Evolutionary conservation across 2,797 vertebrate genomes (phyloP), one percentile per base, ranked within the genome.

Genomic region (Natrix natrix): DNA sequence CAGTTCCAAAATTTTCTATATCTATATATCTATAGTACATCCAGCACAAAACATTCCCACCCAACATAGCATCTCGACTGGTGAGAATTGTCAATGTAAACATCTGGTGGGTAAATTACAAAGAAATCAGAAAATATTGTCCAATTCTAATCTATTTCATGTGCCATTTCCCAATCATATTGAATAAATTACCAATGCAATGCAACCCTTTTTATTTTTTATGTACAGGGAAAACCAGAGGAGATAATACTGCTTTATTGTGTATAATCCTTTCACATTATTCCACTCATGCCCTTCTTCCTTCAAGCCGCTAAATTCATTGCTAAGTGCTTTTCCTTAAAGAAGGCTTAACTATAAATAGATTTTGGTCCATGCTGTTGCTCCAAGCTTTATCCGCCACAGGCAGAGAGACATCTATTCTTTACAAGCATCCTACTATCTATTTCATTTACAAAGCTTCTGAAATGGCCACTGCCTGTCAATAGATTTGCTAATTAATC

Each of bases 271-370:
- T n/a, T 88, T 94, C 78, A 56, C 8, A 78, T 20, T 69, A 86
- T 94, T 95, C 94, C 22, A 92, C 83, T 89, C 69, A 90, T 8
- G 90, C 48, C 37, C 95, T 93, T 95, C n/a, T 94, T 87, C 90
- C 90, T 87, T 94, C n/a, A 89, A 94, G 89, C 32, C 28, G 92
- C 57, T 93, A 24, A 55, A 52, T 92, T 95, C 92, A 78, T 92
- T 56, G 0, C 92, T 96, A 97, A 94, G 91, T 87, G 93, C 89
- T 96, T 97, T 95, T 48, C 20, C 95, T 91, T 16, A 95, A 95
- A 96, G 96, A 95, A 96, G 89, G 60, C 91, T 97, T 93, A 94
- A 60, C 60, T 96, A 89, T 95, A 96, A 96, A 96, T 93, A 96
- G 93, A 92, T 95, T 94, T 93, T 96, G 88, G 60, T 94, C 92